These are phyloP conservation scores for Amorpha juglandis DNA, from an alignment of 2,888 invertebrate genomes.

Conservation along the genomic window DNA sequence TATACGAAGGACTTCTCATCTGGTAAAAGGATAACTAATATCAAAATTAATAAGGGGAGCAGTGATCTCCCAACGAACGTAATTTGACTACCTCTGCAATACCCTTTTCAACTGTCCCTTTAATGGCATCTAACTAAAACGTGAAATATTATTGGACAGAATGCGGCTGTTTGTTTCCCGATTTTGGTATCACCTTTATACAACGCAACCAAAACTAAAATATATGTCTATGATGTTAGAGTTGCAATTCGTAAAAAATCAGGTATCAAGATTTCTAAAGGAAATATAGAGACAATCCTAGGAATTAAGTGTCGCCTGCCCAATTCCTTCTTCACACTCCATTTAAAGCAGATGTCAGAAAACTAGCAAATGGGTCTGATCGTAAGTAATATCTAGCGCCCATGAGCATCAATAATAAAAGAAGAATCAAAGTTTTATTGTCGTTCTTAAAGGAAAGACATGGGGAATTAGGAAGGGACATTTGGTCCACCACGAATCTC, in stretches of 20 bases:
- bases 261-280: background rate
- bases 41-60: background rate
- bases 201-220: background rate
- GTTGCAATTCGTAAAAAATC: background rate
- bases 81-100: background rate
- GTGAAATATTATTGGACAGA: background rate
- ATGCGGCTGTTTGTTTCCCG: background rate
- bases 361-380: too few species aligned
- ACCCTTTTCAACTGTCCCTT: slow-evolving; percentile 9
- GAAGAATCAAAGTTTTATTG: too few species aligned
- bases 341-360: too few species aligned
- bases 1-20: too few species aligned
- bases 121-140: slow-evolving; percentile 2
- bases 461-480: too few species aligned
- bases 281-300: background rate
- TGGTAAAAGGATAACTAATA: background rate
- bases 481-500: too few species aligned
- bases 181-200: background rate
- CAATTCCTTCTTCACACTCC: too few species aligned
- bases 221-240: background rate
- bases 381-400: too few species aligned
- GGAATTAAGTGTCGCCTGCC: background rate
- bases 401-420: too few species aligned
- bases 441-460: too few species aligned
- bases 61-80: background rate